These are phyloP conservation scores for Drosophila eugracilis DNA, from an alignment of 1,140 invertebrate genomes.

Conservation along the genomic window DNA sequence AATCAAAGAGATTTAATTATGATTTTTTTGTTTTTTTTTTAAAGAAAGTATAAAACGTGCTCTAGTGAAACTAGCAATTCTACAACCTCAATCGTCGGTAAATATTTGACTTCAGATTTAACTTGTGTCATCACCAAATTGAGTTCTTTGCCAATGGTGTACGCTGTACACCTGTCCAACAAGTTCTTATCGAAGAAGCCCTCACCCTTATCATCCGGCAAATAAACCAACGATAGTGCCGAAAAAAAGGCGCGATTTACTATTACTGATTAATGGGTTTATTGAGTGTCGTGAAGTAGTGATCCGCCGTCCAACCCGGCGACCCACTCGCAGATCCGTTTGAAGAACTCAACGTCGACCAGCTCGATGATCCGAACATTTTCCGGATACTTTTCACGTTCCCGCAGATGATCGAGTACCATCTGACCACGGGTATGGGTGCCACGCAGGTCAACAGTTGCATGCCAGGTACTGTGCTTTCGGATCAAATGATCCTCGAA, in stretches of 20 bases:
- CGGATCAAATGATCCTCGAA: slow-evolving; percentile 76
- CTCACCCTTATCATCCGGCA: neutral
- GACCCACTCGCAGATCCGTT: slow-evolving; percentile 73
- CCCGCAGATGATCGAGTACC: slow-evolving; percentile 61
- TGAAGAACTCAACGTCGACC: slow-evolving; percentile 85
- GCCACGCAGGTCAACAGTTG: slow-evolving; percentile 61
- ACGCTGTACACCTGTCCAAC: neutral
- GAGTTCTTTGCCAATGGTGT: neutral
- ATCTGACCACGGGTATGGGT: slow-evolving; percentile 65
- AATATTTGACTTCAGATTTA: neutral
- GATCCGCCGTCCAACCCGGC: slow-evolving; percentile 44
- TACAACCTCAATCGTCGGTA: too few species aligned
- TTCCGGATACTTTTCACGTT: slow-evolving; percentile 80
- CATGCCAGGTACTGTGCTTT: slow-evolving; percentile 84
- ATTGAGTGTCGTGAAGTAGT: neutral
- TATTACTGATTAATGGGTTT: slow-evolving; percentile 33
- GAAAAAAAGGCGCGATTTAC: slow-evolving; percentile 1
- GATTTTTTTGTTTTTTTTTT: neutral
- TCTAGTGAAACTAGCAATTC: neutral
- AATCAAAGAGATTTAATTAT: neutral
- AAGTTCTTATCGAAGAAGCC: neutral
- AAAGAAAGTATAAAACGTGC: too few species aligned
- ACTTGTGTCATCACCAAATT: neutral
- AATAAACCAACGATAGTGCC: slow-evolving; percentile 6
- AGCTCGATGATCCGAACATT: slow-evolving; percentile 86